phyloP scores from a whole-genome alignment of 1,140 invertebrate species.

The Atopsyche davidsoni region DNA sequence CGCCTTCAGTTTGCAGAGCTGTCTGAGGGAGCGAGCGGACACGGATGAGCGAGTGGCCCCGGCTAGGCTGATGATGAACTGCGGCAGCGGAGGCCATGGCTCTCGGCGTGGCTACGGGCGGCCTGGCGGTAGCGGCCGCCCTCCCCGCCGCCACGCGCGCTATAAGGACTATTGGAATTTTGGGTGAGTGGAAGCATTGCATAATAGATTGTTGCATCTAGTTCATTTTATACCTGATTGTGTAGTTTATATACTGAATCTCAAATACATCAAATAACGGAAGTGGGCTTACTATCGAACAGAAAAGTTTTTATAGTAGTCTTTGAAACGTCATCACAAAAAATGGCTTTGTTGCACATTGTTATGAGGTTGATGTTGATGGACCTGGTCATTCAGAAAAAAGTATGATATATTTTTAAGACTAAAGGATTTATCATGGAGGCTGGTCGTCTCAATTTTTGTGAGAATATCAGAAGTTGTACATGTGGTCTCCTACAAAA shows the following conservation, averaged over 20 bases:
- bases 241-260: background rate
- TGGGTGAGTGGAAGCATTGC: constrained; percentile 17
- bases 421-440: too few relatives aligned
- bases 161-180: constrained; percentile 30
- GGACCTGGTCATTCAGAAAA: too few relatives aligned
- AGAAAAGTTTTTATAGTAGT: background rate
- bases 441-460: too few relatives aligned
- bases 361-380: too few relatives aligned
- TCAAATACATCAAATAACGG: background rate
- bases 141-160: constrained; percentile 23
- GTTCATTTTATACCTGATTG: constrained; percentile 1
- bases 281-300: background rate
- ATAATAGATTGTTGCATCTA: background rate
- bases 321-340: background rate
- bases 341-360: too few relatives aligned
- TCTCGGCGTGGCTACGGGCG: constrained; percentile 25
- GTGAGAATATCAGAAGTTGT: too few relatives aligned
- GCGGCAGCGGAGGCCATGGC: constrained; percentile 22
- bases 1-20: background rate
- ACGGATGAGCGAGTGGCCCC: background rate
- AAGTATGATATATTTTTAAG: too few relatives aligned
- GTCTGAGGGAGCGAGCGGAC: background rate
- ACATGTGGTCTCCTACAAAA: too few relatives aligned
- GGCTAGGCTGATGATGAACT: constrained; percentile 16
- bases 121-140: constrained; percentile 25